Base-by-base conservation (phyloP, 2,888 invertebrate genomes). In the Chrysina gloriosa region DNA sequence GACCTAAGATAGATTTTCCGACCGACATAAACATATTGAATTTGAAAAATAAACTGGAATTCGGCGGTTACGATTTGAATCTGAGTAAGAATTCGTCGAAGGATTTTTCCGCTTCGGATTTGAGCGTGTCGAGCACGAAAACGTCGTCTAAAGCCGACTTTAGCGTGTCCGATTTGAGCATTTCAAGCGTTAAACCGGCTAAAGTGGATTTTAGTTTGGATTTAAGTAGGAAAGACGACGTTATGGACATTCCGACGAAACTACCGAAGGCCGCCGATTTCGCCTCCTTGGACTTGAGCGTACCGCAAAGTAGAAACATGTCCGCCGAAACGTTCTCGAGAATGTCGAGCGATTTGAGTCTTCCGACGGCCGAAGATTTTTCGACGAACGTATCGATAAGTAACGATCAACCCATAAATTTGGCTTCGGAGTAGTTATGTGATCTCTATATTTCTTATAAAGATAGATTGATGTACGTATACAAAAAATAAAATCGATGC, bases 251-350 rank as follows among this genome's bases (percentile, higher is more conserved):
- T 65, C 86, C 88, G 45, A 75, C 86, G 7, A 90, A 90, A 80
- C 82, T 89, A 52, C 83, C 87, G 2, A 89, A 89, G 80, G 80
- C 85, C n/a, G n/a, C n/a, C 25, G 88, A 87, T 71, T 83, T 86
- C 66, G 77, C 82, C 9, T 81, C 83, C 11, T 78, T 85, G 68
- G 85, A 87, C 70, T 80, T 86, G 9, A 84, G 87, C 69, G 82
- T 85, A 72, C 84, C 85, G 70, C 80, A 85, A 0, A 71, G 74
- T n/a, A 79, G 79, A 70, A 75, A 68, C 67, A 71, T 77, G 25
- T 66, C 71, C n/a, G n/a, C n/a, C 4, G 78, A 79, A 5, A 71
- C 71, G 52, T 73, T 73, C 27, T 71, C 72, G 16, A 74, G 73
- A 4, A 67, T 69, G 21, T 73, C 77, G 2, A 79, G 76, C 1